Conservation (phyloP, 1,140 invertebrate genomes). For the Bathynomus jamesi region DNA sequence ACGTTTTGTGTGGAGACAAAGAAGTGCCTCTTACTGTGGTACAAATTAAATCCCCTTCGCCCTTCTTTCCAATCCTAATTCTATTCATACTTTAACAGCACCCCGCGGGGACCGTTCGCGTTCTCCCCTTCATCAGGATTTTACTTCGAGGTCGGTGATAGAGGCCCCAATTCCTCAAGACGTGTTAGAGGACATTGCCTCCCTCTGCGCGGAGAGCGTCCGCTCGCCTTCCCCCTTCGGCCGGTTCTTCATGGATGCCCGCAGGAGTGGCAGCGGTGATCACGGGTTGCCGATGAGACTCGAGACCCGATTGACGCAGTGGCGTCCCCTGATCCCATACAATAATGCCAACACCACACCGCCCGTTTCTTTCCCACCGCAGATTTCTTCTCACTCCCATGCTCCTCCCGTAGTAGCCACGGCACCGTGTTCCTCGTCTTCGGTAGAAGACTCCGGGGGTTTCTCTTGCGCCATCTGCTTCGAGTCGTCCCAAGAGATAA, state of each 20-base stretch:
- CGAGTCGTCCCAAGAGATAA: slow-evolving; percentile 5
- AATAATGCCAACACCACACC: not conserved
- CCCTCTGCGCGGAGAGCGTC: not conserved
- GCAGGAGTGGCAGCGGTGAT: not conserved
- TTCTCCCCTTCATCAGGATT: too few relatives aligned
- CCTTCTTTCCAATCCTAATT: too few relatives aligned
- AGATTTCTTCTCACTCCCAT: not conserved
- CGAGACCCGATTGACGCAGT: not conserved
- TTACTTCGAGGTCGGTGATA: too few relatives aligned
- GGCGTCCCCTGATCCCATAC: too few relatives aligned
- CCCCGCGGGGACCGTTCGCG: too few relatives aligned
- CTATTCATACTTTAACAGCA: too few relatives aligned
- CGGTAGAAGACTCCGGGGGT: not conserved
- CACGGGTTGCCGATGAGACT: not conserved
- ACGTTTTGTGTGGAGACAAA: too few relatives aligned
- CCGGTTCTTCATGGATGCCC: not conserved
- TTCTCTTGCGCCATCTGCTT: slow-evolving; percentile 14
- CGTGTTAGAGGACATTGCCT: not conserved
- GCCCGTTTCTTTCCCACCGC: not conserved
- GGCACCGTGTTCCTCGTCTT: not conserved
- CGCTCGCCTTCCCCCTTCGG: not conserved
- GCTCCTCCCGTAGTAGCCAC: not conserved
- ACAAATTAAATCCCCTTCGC: too few relatives aligned
- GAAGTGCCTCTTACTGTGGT: too few relatives aligned
- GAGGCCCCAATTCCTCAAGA: not conserved